Evolutionary conservation across 2,888 invertebrate genomes (phyloP).

Genomic region (Oasisia sp.): DNA sequence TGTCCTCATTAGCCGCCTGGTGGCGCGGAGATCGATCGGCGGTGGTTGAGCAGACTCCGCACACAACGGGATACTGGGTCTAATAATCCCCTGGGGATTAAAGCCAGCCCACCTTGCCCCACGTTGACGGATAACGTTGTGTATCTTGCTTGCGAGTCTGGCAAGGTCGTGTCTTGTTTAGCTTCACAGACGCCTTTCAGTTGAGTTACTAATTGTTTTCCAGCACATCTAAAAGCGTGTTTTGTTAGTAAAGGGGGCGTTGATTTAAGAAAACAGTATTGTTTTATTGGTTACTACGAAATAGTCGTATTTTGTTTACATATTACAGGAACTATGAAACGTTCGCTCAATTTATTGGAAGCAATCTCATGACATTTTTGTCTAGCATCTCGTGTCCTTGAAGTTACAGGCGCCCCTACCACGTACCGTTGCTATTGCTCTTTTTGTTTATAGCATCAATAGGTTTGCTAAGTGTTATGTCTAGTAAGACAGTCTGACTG

Average conservation of each 20-base stretch:
- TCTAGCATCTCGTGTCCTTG: no score
- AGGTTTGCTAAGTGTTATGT: no score
- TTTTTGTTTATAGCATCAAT: no score
- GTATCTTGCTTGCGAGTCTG: not conserved
- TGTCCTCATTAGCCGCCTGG: not conserved
- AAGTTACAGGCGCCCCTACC: no score
- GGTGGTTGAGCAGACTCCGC: not conserved
- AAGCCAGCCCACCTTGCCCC: not conserved
- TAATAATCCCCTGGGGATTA: not conserved
- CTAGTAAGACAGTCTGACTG: no score
- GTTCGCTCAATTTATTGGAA: no score
- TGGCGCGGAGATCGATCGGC: not conserved
- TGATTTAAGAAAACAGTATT: not conserved
- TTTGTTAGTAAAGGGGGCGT: not conserved
- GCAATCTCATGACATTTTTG: no score
- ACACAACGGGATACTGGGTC: not conserved
- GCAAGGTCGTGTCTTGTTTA: not conserved
- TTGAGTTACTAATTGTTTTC: not conserved
- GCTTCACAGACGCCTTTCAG: not conserved
- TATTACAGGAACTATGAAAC: no score
- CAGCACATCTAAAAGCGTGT: not conserved
- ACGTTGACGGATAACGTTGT: not conserved
- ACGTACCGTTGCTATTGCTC: no score
- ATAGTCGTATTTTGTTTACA: not conserved
- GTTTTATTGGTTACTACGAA: not conserved